Conservation (phyloP, 2,113 vertebrate genomes). For the Neomonachus schauinslandi region DNA sequence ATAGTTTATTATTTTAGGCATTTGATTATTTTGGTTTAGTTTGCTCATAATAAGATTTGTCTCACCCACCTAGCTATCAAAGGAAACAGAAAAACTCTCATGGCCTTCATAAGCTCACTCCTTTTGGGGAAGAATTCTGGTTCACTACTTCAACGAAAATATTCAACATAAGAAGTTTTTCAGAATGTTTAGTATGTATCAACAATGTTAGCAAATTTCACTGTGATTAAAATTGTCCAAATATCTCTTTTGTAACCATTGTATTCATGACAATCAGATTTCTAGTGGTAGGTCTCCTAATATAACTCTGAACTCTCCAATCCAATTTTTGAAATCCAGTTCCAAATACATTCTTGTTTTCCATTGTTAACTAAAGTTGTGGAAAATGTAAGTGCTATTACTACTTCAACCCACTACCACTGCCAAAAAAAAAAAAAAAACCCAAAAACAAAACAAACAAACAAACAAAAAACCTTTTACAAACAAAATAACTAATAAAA, state of each 20-base stretch:
- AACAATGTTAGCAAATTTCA: conserved; percentile 32
- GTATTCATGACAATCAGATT: conserved; percentile 17
- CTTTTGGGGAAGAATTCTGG: background rate
- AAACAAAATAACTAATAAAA: background rate
- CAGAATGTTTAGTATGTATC: conserved; percentile 17
- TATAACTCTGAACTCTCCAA: background rate
- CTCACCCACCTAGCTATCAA: background rate
- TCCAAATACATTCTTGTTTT: background rate
- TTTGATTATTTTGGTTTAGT: conserved; percentile 7
- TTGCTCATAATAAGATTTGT: background rate
- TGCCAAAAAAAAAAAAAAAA: too few species aligned
- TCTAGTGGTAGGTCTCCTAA: background rate
- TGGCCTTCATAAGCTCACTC: background rate
- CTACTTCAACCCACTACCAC: background rate
- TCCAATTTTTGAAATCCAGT: background rate
- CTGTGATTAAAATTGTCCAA: conserved; percentile 40
- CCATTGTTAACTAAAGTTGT: conserved; percentile 12
- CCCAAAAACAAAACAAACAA: background rate
- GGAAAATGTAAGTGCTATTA: background rate
- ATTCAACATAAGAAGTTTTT: background rate
- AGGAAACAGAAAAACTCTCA: background rate
- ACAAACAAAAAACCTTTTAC: background rate
- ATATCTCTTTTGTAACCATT: background rate
- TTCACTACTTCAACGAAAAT: background rate
- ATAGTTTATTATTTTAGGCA: background rate